phyloP scores from a whole-genome alignment of 2,888 invertebrate species.

The Microctonus hyperodae region DNA sequence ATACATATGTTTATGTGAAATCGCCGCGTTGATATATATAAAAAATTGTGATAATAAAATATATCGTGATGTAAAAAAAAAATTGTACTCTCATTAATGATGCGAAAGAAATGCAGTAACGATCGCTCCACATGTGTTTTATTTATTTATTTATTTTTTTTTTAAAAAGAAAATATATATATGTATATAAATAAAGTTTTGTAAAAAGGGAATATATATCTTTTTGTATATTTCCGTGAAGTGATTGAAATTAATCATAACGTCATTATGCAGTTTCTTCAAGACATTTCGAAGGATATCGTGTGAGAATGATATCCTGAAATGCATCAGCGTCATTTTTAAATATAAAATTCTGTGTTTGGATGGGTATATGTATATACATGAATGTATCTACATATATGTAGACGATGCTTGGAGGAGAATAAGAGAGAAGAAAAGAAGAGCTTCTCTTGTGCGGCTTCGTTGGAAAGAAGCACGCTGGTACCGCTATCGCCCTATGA shows the following conservation, averaged over 20 bases:
- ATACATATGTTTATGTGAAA: too few species aligned
- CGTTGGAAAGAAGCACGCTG: constrained; percentile 49
- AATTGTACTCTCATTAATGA: constrained; percentile 1
- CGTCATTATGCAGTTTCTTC: background rate
- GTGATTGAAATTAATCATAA: background rate
- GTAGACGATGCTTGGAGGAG: background rate
- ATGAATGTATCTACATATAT: background rate
- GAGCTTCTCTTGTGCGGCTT: constrained; percentile 14
- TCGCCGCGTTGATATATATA: too few species aligned
- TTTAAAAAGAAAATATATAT: background rate
- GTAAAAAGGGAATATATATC: too few species aligned
- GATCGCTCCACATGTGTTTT: background rate
- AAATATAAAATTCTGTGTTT: too few species aligned
- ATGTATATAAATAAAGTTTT: too few species aligned
- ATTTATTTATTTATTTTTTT: background rate
- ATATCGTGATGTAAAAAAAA: too few species aligned
- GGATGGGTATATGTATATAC: background rate
- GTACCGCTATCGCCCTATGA: constrained; percentile 63
- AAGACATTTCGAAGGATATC: background rate
- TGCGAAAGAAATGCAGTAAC: constrained; percentile 16
- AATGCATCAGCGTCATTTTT: too few species aligned
- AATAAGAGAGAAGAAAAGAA: constrained; percentile 22
- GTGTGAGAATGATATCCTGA: background rate
- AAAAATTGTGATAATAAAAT: constrained; percentile 3
- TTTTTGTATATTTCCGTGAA: background rate